Conservation (phyloP, 2,797 vertebrate species). For the Danio kyathit region DNA sequence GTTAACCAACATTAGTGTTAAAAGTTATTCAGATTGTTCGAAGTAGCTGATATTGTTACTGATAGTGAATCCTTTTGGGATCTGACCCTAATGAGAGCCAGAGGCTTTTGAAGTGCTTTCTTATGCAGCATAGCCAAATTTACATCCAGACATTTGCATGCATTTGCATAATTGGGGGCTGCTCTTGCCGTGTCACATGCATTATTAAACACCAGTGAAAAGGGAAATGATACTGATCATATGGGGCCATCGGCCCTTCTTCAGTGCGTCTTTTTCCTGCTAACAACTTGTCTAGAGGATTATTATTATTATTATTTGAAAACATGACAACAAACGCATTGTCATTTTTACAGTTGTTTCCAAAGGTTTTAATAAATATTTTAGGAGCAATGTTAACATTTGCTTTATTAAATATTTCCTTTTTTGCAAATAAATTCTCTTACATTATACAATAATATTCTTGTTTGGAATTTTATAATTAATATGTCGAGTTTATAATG, state of each 20-base stretch:
- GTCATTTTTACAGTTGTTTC: too few species aligned
- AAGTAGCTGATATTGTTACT: conserved; percentile 1
- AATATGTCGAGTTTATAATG: background rate
- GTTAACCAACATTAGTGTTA: conserved; percentile 23
- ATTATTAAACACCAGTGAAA: conserved; percentile 42
- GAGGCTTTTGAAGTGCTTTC: conserved; percentile 22
- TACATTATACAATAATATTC: too few species aligned
- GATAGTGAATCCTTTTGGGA: background rate
- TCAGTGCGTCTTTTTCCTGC: conserved; percentile 13
- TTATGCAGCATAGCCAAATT: conserved; percentile 13
- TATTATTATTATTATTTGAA: background rate
- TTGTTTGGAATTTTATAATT: too few species aligned
- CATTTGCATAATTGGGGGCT: conserved; percentile 39
- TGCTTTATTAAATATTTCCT: too few species aligned
- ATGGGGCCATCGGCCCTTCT: background rate
- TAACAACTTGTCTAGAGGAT: background rate
- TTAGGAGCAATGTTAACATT: too few species aligned
- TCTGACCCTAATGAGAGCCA: conserved; percentile 21
- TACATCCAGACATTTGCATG: conserved; percentile 21
- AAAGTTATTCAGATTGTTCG: conserved; percentile 20
- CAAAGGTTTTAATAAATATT: too few species aligned
- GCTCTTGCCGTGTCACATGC: conserved; percentile 26
- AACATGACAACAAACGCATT: too few species aligned
- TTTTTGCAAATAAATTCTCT: too few species aligned
- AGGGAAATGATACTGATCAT: conserved; percentile 33